A percentile compares a stretch with the other conserved stretches of the same genome.
Evolutionary conservation across 2,113 vertebrate species (phyloP).

Genomic region (Camelus dromedarius): DNA sequence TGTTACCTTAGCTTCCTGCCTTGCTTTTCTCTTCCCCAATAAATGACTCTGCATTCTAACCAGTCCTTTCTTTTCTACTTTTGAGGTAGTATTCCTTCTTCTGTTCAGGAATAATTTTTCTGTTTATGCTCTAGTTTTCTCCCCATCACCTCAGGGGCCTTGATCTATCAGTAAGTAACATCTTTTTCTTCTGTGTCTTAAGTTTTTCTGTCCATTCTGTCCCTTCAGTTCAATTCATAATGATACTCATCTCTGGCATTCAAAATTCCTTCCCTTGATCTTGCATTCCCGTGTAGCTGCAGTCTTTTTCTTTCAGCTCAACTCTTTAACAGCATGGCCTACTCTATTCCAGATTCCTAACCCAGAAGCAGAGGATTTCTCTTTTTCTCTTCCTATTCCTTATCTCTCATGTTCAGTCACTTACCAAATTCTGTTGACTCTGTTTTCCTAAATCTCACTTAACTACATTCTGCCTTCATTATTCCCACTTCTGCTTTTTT

Average conservation of each 20-base stretch:
- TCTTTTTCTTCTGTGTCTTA: constrained; percentile 41
- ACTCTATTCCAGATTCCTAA: neutral
- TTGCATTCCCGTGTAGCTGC: neutral
- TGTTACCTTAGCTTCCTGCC: neutral
- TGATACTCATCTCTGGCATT: neutral
- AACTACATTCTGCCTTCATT: neutral
- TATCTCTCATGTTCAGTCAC: neutral
- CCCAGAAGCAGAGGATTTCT: neutral
- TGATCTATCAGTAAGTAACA: neutral
- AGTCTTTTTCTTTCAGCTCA: constrained; percentile 7
- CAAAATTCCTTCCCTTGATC: neutral
- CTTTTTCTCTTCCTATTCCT: neutral
- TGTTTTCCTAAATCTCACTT: neutral
- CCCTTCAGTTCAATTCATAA: constrained; percentile 5
- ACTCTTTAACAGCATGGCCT: neutral
- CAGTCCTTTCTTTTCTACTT: constrained; percentile 8
- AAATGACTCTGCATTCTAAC: neutral
- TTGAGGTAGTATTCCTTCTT: neutral
- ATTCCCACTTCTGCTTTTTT: neutral
- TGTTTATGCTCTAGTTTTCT: neutral
- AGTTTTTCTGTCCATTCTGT: constrained; percentile 8
- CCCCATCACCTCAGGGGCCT: neutral
- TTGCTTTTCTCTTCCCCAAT: neutral
- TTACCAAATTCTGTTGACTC: neutral
- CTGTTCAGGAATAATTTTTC: neutral